phyloP scores from a whole-genome alignment of 2,888 invertebrate species.

The Tachina lurida region DNA sequence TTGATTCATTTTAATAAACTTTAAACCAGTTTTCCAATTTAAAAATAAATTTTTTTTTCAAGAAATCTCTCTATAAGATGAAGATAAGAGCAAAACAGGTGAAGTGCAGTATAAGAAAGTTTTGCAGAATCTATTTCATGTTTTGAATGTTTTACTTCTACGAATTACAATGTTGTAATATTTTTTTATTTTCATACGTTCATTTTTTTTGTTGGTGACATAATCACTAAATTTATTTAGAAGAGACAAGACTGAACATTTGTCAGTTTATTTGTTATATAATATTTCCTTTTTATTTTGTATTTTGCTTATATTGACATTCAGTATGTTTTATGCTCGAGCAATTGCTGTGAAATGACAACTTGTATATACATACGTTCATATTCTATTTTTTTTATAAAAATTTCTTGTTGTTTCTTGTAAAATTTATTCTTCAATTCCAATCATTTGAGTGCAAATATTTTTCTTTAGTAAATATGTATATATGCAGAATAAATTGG shows the following conservation, averaged over 20 bases:
- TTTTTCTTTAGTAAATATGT: constrained; percentile 34
- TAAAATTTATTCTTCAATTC: constrained; percentile 30
- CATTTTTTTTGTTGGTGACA: constrained; percentile 58
- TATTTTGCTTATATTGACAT: constrained; percentile 45
- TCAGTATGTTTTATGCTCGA: constrained; percentile 23
- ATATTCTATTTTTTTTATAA: not conserved
- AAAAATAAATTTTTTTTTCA: no score
- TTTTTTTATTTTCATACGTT: not conserved
- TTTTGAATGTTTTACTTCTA: no score
- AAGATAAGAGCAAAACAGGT: no score
- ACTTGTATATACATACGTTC: not conserved
- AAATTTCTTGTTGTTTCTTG: constrained; percentile 1
- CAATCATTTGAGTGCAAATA: constrained; percentile 38
- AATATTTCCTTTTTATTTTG: not conserved
- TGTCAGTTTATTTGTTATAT: constrained; percentile 3
- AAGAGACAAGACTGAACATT: constrained; percentile 34
- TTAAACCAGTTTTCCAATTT: no score
- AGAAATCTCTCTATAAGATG: no score
- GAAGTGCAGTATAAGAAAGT: no score
- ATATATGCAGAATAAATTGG: not conserved
- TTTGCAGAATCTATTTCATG: no score
- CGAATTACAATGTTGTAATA: not conserved
- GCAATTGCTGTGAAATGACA: constrained; percentile 35
- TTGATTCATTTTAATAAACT: no score
- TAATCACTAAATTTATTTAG: constrained; percentile 58